phyloP scores from a whole-genome alignment of 1,140 invertebrate species.

The Anastatus disparis region DNA sequence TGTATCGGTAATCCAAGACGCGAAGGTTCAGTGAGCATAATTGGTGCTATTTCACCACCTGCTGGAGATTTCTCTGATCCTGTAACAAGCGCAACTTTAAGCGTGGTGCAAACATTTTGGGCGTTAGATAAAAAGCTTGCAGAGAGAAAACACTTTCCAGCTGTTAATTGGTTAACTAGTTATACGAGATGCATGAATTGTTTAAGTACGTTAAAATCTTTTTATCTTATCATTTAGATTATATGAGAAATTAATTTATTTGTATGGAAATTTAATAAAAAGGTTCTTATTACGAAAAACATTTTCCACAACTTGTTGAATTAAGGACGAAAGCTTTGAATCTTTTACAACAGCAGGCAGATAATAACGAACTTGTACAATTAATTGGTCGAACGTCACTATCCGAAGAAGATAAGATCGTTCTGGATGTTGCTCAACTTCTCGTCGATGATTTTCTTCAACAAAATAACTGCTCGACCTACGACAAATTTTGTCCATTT shows the following conservation, averaged over 20 bases:
- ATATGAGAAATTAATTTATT: no score
- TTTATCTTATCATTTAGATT: no score
- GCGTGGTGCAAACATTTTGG: slow-evolving; percentile 82
- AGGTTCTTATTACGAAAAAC: slow-evolving; percentile 84
- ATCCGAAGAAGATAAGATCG: slow-evolving; percentile 83
- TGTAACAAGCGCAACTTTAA: slow-evolving; percentile 78
- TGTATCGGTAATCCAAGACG: slow-evolving; percentile 76
- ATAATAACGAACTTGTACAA: slow-evolving; percentile 88
- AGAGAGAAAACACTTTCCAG: slow-evolving; percentile 81
- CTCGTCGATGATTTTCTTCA: slow-evolving; percentile 86
- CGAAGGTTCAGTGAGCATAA: slow-evolving; percentile 78
- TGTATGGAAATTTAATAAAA: no score
- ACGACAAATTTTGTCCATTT: slow-evolving; percentile 85
- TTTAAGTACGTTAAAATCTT: slow-evolving; percentile 71
- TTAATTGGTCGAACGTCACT: slow-evolving; percentile 87
- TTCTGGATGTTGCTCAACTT: slow-evolving; percentile 80
- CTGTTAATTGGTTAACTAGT: slow-evolving; percentile 80
- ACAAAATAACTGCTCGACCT: slow-evolving; percentile 80
- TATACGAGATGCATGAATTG: slow-evolving; percentile 57
- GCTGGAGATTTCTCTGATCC: slow-evolving; percentile 84
- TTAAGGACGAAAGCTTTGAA: slow-evolving; percentile 72
- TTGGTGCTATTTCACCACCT: slow-evolving; percentile 82
- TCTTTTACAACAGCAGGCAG: slow-evolving; percentile 87
- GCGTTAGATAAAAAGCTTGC: slow-evolving; percentile 81
- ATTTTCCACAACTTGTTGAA: slow-evolving; percentile 80